Base-by-base conservation (phyloP, 1,140 invertebrate genomes). In the Hypothenemus hampei region DNA sequence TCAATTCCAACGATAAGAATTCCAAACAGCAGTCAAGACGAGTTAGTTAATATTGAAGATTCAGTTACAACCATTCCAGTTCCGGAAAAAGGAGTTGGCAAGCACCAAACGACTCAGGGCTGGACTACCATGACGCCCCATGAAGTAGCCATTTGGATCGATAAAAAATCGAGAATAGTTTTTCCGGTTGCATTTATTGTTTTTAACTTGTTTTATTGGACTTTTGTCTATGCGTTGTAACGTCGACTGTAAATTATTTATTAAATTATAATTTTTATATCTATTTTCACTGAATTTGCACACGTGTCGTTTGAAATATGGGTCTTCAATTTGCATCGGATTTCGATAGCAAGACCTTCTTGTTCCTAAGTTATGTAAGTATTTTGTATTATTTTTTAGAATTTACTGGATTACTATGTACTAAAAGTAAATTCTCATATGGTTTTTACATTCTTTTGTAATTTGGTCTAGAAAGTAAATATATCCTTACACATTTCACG, bases 171-270 rank as follows among this genome's bases (percentile, higher is more conserved):
- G 19, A 77, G 89, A 22, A 73, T 89, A 13, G 70, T 87, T 2
- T 93, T 92, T 67, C 90, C 90, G 0, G 63, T 84, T 1, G 72
- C 83, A 1, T 93, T 92, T 67, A 61, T 91, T 1, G 76, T 89
- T 35, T 92, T 92, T 65, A 93, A 93, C 65, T 73, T 86, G 37
- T 76, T 91, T 36, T 93, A 91, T 62, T 93, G 89, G 89, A 82
- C 84, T 20, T 89, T 89, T 65, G 86, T 89, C 3, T 66, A 66
- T 35, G 56, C 57, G 18, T 21, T 22, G 19, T 48, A 20, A 35
- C 36, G 1, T 4, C 16, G 7, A 11, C 3, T 39, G 36, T 7
- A 13, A 22, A 5, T 50, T 50, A 40, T 26, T 22, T 50, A 40
- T 39, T 39, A 11, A 49, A 10, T 8, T 46, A 26, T 4, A 52